Conservation (phyloP, 2,888 invertebrate species). For the Limenitis camilla region DNA sequence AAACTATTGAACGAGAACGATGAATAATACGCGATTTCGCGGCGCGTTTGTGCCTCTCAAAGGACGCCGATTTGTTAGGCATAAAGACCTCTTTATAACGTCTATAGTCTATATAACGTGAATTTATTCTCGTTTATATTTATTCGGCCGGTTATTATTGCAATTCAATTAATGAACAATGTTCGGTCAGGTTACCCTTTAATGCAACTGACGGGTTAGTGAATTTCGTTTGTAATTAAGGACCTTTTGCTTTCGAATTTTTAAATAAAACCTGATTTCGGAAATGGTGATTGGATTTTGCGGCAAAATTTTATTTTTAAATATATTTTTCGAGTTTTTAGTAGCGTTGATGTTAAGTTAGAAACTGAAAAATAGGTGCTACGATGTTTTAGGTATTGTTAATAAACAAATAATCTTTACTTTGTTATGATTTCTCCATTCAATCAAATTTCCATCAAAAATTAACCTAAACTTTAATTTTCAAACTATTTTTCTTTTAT, state of each 20-base stretch:
- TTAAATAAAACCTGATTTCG: conserved; percentile 7
- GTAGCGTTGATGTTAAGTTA: too few species aligned
- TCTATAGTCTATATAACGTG: conserved; percentile 48
- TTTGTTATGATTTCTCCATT: too few species aligned
- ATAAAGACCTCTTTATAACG: conserved; percentile 66
- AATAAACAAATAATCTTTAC: too few species aligned
- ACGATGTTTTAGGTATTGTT: too few species aligned
- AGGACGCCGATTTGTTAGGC: conserved; percentile 72
- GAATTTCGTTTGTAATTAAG: conserved; percentile 30
- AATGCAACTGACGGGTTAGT: conserved; percentile 35
- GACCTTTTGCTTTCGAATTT: conserved; percentile 20
- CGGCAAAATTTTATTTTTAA: neutral
- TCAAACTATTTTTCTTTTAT: too few species aligned
- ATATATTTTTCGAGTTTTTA: neutral
- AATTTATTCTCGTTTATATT: conserved; percentile 56
- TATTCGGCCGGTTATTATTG: conserved; percentile 66
- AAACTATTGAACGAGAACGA: conserved; percentile 36
- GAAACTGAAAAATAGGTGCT: too few species aligned
- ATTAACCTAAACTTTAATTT: too few species aligned
- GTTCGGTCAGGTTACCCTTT: conserved; percentile 51
- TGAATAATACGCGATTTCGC: conserved; percentile 58
- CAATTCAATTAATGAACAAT: conserved; percentile 69
- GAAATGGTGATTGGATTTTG: conserved; percentile 10
- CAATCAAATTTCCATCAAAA: too few species aligned
- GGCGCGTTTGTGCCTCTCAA: conserved; percentile 62